A percentile compares a stretch with the other conserved stretches of the same genome.
Conservation (phyloP, 2,888 invertebrate genomes). For the Colostygia pectinataria region DNA sequence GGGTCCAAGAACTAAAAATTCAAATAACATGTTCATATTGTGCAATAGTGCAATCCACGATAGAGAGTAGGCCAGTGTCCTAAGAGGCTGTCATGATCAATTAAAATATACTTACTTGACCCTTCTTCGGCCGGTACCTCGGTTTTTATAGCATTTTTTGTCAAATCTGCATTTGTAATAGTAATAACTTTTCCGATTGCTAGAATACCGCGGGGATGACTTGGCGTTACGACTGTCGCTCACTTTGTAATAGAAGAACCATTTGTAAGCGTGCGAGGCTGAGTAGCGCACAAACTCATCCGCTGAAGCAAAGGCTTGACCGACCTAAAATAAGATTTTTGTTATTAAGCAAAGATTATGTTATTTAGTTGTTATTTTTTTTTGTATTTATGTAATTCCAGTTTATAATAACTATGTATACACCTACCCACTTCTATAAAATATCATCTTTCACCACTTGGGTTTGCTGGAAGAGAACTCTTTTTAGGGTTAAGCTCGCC, state of each 20-base stretch:
- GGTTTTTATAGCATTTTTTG: conserved; percentile 13
- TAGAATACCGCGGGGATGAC: background rate
- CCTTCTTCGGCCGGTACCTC: conserved; percentile 10
- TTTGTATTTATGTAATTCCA: too few species aligned
- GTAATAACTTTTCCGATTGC: conserved; percentile 6
- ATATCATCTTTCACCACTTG: too few species aligned
- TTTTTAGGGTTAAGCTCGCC: too few species aligned
- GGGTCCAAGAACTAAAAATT: too few species aligned
- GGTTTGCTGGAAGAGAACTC: too few species aligned
- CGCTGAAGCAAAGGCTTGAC: conserved; percentile 12
- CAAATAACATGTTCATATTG: too few species aligned
- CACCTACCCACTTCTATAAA: too few species aligned
- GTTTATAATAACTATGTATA: too few species aligned
- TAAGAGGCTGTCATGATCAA: too few species aligned
- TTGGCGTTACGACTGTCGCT: conserved; percentile 16
- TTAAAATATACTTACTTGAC: conserved; percentile 15
- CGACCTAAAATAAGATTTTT: conserved; percentile 5
- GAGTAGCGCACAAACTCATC: conserved; percentile 10
- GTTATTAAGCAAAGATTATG: background rate
- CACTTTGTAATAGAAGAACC: conserved; percentile 20
- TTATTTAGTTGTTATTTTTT: too few species aligned
- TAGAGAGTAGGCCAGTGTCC: too few species aligned
- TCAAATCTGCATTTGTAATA: conserved; percentile 15
- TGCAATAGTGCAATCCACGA: too few species aligned
- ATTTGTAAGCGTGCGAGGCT: conserved; percentile 7